Percentiles rank a stretch among this genome's conserved stretches.
These are phyloP conservation scores for Cheumatopsyche charites DNA, from an alignment of 1,140 invertebrate genomes.

Conservation along the genomic window DNA sequence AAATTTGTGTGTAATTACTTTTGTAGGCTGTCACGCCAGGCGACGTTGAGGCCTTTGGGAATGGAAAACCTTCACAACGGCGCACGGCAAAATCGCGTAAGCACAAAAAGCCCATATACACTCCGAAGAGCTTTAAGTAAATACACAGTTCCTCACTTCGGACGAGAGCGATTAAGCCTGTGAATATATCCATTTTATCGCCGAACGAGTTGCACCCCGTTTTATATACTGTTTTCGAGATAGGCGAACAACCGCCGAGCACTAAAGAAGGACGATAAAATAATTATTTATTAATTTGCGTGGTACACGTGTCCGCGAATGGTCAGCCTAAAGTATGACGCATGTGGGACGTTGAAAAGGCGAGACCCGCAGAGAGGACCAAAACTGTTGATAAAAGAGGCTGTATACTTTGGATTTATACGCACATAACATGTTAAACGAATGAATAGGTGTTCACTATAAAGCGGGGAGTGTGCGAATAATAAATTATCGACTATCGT, in stretches of 20 bases:
- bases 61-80: not conserved
- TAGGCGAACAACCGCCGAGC: too few species aligned
- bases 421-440: not conserved
- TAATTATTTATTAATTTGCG: too few species aligned
- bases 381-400: not conserved
- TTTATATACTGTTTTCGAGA: too few species aligned
- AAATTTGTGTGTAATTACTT: slow-evolving; percentile 47
- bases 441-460: not conserved
- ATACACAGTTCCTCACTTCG: too few species aligned
- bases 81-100: slow-evolving; percentile 20
- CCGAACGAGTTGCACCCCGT: too few species aligned
- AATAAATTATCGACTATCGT: slow-evolving; percentile 44
- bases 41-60: slow-evolving; percentile 37
- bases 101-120: not conserved
- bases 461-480: not conserved
- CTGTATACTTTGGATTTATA: not conserved
- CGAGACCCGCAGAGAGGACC: not conserved
- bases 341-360: not conserved
- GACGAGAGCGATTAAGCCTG: too few species aligned
- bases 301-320: slow-evolving; percentile 2
- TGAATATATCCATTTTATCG: too few species aligned
- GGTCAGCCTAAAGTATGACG: not conserved
- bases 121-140: not conserved
- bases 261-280: too few species aligned
- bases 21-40: slow-evolving; percentile 37